phyloP scores from a whole-genome alignment of 2,888 invertebrate species.

The Pharmacophagus antenor region DNA sequence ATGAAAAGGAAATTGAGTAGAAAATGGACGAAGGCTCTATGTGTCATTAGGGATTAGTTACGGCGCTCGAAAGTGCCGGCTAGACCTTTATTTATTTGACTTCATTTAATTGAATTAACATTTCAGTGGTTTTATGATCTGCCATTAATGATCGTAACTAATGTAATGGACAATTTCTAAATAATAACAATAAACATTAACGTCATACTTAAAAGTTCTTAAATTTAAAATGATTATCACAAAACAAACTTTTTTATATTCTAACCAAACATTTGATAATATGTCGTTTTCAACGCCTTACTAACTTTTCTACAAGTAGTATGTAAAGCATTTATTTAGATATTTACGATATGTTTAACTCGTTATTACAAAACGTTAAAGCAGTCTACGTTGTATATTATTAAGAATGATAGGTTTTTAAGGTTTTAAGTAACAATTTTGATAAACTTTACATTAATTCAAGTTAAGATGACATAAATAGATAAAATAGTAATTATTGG shows the following conservation, averaged over 20 bases:
- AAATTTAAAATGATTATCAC: conserved; percentile 38
- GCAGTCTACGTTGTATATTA: no score
- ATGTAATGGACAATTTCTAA: conserved; percentile 65
- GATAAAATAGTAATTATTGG: no score
- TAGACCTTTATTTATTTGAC: conserved; percentile 73
- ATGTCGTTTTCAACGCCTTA: neutral
- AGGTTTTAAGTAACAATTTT: no score
- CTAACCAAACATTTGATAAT: neutral
- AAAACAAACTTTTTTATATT: neutral
- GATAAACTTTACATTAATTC: no score
- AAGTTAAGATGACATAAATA: no score
- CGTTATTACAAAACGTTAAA: no score
- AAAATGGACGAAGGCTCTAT: conserved; percentile 77
- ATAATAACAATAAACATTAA: conserved; percentile 70
- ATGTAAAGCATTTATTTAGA: no score
- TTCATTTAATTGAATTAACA: conserved; percentile 78
- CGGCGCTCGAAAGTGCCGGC: conserved; percentile 62
- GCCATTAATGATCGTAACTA: conserved; percentile 68
- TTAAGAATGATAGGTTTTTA: no score
- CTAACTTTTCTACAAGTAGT: neutral
- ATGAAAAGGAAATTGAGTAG: conserved; percentile 81
- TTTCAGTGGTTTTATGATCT: conserved; percentile 72
- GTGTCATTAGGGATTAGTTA: conserved; percentile 79
- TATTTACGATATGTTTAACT: no score
- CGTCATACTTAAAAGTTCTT: conserved; percentile 62